phyloP scores from a whole-genome alignment of 2,888 invertebrate species.

The Meloe dianella region DNA sequence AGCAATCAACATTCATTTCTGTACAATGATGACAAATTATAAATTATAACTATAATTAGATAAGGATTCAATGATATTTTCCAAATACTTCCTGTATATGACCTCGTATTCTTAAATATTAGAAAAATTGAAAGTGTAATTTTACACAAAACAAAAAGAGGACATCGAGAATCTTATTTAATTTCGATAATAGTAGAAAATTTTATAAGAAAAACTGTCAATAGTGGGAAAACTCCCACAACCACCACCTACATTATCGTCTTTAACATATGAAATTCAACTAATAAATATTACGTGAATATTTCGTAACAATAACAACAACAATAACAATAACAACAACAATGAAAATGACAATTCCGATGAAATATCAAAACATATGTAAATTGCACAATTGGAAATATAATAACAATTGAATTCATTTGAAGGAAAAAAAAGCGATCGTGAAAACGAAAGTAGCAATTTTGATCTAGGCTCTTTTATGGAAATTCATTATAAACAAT shows the following conservation, averaged over 20 bases:
- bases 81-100: not conserved
- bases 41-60: not conserved
- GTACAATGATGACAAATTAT: not conserved
- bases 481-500: not conserved
- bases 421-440: not conserved
- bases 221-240: slow-evolving; percentile 7
- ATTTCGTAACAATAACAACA: slow-evolving; percentile 1
- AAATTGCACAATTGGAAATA: not conserved
- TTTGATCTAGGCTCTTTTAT: not conserved
- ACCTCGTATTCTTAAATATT: not conserved
- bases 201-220: not conserved
- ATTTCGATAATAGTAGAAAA: not conserved
- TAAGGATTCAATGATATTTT: not conserved
- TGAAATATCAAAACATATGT: slow-evolving; percentile 1
- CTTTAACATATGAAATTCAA: not conserved
- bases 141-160: not conserved
- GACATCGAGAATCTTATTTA: too few species aligned
- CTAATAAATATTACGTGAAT: not conserved
- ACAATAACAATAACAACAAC: not conserved
- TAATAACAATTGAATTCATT: not conserved
- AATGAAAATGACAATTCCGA: not conserved
- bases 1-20: not conserved
- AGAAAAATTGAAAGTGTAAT: not conserved
- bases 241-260: not conserved
- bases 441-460: not conserved